phyloP scores from a whole-genome alignment of 2,888 invertebrate genomes.

The Melikaiella ostensackeni region DNA sequence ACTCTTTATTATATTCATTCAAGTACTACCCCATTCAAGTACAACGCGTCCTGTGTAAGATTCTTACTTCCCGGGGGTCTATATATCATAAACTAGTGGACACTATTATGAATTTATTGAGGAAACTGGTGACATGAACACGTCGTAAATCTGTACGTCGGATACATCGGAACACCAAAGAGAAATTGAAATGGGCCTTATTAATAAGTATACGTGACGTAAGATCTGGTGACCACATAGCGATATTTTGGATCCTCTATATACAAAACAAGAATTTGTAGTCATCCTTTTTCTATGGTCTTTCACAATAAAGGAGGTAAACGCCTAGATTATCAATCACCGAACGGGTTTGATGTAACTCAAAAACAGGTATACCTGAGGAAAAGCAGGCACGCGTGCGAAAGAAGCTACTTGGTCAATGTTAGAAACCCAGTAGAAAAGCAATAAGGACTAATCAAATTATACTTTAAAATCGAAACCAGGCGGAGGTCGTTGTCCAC shows the following conservation, averaged over 20 bases:
- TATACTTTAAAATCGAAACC: slow-evolving; percentile 31
- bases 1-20: neutral
- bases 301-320: slow-evolving; percentile 33
- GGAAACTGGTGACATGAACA: slow-evolving; percentile 17
- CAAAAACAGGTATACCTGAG: slow-evolving; percentile 5
- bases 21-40: too few relatives aligned
- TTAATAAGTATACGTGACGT: slow-evolving; percentile 33
- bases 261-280: slow-evolving; percentile 20
- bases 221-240: slow-evolving; percentile 27
- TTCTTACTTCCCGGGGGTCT: neutral
- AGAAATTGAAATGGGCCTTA: slow-evolving; percentile 25
- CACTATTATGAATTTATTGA: slow-evolving; percentile 13
- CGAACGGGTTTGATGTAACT: slow-evolving; percentile 24
- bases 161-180: slow-evolving; percentile 20
- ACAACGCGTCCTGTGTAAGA: neutral
- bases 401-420: slow-evolving; percentile 38
- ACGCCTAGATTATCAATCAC: slow-evolving; percentile 20
- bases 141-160: slow-evolving; percentile 16
- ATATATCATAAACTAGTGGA: neutral
- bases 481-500: slow-evolving; percentile 11
- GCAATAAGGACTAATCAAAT: slow-evolving; percentile 33
- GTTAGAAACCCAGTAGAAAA: slow-evolving; percentile 25
- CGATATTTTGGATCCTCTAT: slow-evolving; percentile 5
- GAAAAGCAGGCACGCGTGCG: slow-evolving; percentile 34
- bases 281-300: neutral